Percentiles rank a stretch among this genome's conserved stretches.
Conservation (phyloP, 37 sponge, comb jelly and placozoan species). For the Theonella swinhoei region DNA sequence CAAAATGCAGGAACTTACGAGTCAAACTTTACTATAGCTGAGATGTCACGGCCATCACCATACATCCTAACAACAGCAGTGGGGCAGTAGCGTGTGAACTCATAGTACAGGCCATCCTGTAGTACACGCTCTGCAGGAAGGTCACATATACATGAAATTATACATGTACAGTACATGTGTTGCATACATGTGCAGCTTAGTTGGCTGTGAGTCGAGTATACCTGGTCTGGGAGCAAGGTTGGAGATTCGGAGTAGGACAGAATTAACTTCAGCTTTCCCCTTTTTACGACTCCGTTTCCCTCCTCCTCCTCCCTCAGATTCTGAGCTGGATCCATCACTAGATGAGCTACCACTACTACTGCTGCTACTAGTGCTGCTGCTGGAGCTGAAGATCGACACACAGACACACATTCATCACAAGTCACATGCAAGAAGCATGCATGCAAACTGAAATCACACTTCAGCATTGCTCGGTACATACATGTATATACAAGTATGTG, state of each 20-base stretch:
- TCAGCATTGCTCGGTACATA: too few species aligned
- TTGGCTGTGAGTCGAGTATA: too few species aligned
- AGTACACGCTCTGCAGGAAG: conserved; percentile 59
- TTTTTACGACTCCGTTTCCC: conserved; percentile 11
- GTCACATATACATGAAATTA: too few species aligned
- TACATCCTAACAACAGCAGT: conserved; percentile 53
- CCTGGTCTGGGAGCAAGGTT: conserved; percentile 38
- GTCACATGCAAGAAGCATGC: not conserved
- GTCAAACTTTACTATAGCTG: conserved; percentile 67
- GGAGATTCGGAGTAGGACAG: conserved; percentile 38
- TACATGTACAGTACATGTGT: too few species aligned
- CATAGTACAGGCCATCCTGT: conserved; percentile 76
- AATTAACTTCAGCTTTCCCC: not conserved
- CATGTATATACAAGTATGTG: too few species aligned
- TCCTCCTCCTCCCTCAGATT: not conserved
- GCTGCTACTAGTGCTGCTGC: not conserved
- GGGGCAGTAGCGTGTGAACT: conserved; percentile 68
- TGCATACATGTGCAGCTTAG: too few species aligned
- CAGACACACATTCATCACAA: not conserved
- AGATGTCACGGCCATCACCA: conserved; percentile 42
- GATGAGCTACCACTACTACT: conserved; percentile 14
- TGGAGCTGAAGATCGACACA: conserved; percentile 16
- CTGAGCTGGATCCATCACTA: conserved; percentile 9
- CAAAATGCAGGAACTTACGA: conserved; percentile 30
- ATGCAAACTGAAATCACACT: too few species aligned